Percentiles rank a stretch among this genome's conserved stretches.
Conservation (phyloP, 2,797 vertebrate genomes). For the Phalloptychus januarius region DNA sequence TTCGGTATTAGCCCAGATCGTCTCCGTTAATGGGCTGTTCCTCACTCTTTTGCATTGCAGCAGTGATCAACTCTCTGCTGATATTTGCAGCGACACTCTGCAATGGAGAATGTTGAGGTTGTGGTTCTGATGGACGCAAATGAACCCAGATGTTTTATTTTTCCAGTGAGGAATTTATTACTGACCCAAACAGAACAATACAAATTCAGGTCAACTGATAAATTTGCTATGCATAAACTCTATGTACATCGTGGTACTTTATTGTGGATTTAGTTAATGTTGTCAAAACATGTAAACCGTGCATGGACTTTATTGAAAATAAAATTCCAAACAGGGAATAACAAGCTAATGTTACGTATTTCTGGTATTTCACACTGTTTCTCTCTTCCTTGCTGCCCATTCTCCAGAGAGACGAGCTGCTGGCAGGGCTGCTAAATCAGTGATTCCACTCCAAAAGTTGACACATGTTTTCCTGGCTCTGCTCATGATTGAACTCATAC, state of each 20-base stretch:
- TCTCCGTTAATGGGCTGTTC: too few relatives aligned
- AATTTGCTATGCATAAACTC: background rate
- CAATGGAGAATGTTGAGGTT: too few relatives aligned
- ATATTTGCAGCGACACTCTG: too few relatives aligned
- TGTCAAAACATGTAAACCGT: background rate
- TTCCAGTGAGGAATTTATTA: too few relatives aligned
- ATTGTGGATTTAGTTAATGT: background rate
- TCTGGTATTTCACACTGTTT: background rate
- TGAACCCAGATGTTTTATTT: too few relatives aligned
- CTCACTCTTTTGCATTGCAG: too few relatives aligned
- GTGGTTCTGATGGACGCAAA: too few relatives aligned
- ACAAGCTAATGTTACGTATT: background rate
- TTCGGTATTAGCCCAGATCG: too few relatives aligned
- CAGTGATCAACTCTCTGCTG: too few relatives aligned
- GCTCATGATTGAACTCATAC: background rate
- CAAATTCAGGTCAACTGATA: background rate
- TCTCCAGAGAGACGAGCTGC: background rate
- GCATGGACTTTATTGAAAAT: background rate
- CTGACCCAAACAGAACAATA: background rate
- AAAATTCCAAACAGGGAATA: background rate
- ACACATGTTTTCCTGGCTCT: background rate
- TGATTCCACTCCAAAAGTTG: background rate
- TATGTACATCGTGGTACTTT: background rate
- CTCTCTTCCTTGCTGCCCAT: background rate
- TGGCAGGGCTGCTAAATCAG: background rate